Conservation (phyloP, 2,888 invertebrate species). For the Chorisops tibialis region DNA sequence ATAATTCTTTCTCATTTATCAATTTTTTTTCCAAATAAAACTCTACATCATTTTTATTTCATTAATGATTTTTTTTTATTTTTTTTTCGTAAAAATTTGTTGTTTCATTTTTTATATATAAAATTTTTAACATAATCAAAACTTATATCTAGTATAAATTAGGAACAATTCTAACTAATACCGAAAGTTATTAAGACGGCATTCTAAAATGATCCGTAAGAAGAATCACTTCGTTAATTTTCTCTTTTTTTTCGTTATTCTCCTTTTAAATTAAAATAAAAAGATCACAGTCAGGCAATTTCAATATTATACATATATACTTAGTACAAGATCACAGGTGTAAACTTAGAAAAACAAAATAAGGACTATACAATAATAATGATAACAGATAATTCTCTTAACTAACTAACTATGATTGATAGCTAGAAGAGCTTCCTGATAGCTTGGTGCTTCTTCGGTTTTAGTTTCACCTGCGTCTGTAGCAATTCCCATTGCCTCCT, state of each 20-base stretch:
- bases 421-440: constrained; percentile 11
- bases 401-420: not conserved
- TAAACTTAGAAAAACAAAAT: not conserved
- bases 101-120: not conserved
- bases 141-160: constrained; percentile 2
- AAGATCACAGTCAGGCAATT: constrained; percentile 13
- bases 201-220: not conserved
- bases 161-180: constrained; percentile 10
- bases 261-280: not conserved
- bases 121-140: not conserved
- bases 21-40: too few relatives aligned
- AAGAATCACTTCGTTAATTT: not conserved
- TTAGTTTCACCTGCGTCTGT: not conserved
- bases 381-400: not conserved
- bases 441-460: constrained; percentile 4
- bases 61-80: not conserved
- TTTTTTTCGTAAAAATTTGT: not conserved
- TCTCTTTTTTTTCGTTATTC: not conserved
- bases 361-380: too few relatives aligned
- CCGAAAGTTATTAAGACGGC: not conserved
- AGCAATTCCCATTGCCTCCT: constrained; percentile 6
- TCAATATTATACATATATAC: too few relatives aligned
- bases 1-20: too few relatives aligned
- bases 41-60: too few relatives aligned
- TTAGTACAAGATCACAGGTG: constrained; percentile 12